A percentile compares a stretch with the other conserved stretches of the same genome.
phyloP scores from a whole-genome alignment of 2,888 invertebrate genomes.

The Gortyna flavago region DNA sequence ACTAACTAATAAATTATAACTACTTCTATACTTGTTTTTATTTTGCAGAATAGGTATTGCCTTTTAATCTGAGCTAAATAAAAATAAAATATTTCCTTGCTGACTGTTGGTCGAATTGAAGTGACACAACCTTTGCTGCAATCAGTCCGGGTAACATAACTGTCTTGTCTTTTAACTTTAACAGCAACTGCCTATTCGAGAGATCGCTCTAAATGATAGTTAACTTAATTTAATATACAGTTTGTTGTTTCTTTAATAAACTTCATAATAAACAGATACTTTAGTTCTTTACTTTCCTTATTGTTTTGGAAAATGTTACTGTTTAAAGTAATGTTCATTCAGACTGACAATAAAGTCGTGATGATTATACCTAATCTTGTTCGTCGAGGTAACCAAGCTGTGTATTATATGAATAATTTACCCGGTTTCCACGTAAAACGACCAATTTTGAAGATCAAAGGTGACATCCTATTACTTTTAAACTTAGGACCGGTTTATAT shows the following conservation, averaged over 20 bases:
- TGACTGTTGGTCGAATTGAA: not conserved
- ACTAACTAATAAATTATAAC: not conserved
- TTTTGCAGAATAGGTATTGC: not conserved
- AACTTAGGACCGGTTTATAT: not conserved
- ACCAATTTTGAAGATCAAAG: not conserved
- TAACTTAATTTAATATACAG: not conserved
- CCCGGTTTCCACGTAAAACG: not conserved
- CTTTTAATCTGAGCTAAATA: not conserved
- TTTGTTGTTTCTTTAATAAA: not conserved
- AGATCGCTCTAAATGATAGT: not conserved
- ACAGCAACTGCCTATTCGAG: not conserved
- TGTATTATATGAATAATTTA: not conserved
- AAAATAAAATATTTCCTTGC: not conserved
- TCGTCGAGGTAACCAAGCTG: not conserved
- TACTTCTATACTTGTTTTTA: not conserved
- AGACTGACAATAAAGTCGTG: not conserved
- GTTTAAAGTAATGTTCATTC: not conserved
- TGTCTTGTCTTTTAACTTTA: not conserved
- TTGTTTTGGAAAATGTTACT: not conserved
- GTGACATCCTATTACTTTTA: not conserved
- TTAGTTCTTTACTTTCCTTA: not conserved
- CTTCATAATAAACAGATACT: constrained; percentile 4
- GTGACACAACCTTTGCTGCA: not conserved
- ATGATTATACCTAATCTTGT: not conserved
- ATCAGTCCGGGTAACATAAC: not conserved